A percentile compares a stretch with the other conserved stretches of the same genome.
These are phyloP conservation scores for Paratrypauchen microcephalus DNA, from an alignment of 2,797 vertebrate species.

Conservation along the genomic window DNA sequence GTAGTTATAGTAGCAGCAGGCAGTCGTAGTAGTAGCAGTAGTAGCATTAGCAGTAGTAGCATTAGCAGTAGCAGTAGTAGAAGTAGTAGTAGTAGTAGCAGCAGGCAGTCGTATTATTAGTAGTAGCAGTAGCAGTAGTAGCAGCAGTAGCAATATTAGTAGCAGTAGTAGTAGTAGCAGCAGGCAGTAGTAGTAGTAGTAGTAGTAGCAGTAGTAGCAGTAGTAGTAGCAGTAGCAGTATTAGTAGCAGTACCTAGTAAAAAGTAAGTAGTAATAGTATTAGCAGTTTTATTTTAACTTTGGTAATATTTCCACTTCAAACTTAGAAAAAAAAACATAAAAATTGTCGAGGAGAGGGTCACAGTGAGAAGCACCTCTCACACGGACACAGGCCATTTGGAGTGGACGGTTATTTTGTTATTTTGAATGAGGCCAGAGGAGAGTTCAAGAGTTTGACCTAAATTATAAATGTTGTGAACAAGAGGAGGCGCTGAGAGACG, in stretches of 20 bases:
- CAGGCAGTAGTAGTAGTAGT: too few species aligned
- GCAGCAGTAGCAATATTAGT: too few species aligned
- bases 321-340: neutral
- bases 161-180: too few species aligned
- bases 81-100: too few species aligned
- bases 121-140: too few species aligned
- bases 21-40: too few species aligned
- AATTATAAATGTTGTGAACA: slow-evolving; percentile 12
- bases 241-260: neutral
- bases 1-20: too few species aligned
- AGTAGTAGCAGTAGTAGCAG: too few species aligned
- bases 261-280: neutral
- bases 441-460: slow-evolving; percentile 27
- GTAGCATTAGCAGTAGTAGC: too few species aligned
- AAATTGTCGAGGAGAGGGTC: slow-evolving; percentile 50
- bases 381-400: slow-evolving; percentile 40
- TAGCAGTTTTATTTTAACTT: neutral
- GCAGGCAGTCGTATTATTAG: too few species aligned
- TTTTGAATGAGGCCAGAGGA: slow-evolving; percentile 25
- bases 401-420: slow-evolving; percentile 31
- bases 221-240: too few species aligned
- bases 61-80: too few species aligned
- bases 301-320: neutral
- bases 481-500: neutral
- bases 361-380: slow-evolving; percentile 43